Conservation (phyloP, 2,888 invertebrate species). For the Leucophenga montana region DNA sequence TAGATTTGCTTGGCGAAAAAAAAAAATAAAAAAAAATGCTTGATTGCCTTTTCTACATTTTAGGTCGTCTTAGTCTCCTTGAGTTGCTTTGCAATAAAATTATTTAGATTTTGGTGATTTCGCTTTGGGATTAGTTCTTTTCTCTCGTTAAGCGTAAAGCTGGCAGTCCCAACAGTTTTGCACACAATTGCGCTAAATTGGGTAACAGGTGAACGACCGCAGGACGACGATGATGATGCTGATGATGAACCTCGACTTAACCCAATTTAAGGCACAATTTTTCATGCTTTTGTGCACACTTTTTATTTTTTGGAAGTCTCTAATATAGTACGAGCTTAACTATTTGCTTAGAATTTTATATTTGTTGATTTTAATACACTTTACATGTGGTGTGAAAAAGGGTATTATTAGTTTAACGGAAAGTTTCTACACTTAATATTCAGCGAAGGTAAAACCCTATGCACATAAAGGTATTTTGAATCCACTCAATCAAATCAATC, state of each 20-base stretch:
- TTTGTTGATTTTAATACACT: slow-evolving; percentile 30
- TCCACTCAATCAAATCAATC: too few relatives aligned
- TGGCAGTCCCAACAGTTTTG: slow-evolving; percentile 11
- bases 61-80: not conserved
- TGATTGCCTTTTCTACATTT: not conserved
- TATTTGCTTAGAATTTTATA: slow-evolving; percentile 33
- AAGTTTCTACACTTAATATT: too few relatives aligned
- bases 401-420: too few relatives aligned
- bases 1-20: too few relatives aligned
- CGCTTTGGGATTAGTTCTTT: slow-evolving; percentile 14
- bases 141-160: slow-evolving; percentile 17
- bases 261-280: slow-evolving; percentile 2
- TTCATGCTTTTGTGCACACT: slow-evolving; percentile 18
- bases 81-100: slow-evolving; percentile 9
- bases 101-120: slow-evolving; percentile 11
- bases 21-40: not conserved
- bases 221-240: slow-evolving; percentile 30
- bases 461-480: too few relatives aligned
- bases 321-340: slow-evolving; percentile 38
- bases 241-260: slow-evolving; percentile 30
- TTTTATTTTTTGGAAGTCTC: slow-evolving; percentile 43
- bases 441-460: too few relatives aligned
- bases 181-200: slow-evolving; percentile 10
- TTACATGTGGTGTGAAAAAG: slow-evolving; percentile 32
- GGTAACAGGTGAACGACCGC: not conserved